Evolutionary conservation across 2,888 invertebrate species (phyloP).

Genomic region (Caenorhabditis auriculariae): DNA sequence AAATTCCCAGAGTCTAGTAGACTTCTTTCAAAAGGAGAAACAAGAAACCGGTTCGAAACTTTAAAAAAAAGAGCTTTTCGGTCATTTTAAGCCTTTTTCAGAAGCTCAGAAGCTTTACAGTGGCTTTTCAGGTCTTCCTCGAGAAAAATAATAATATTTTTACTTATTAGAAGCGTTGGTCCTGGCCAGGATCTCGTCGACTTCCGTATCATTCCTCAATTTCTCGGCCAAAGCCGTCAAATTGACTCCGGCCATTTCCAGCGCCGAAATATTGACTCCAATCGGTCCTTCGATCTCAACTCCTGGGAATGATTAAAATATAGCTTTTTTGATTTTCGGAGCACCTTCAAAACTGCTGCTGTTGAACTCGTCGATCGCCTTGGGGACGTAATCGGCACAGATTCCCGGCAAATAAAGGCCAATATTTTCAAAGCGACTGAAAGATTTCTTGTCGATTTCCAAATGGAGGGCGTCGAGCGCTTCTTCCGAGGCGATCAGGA

Average conservation of each 20-base stretch:
- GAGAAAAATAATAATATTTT: not conserved
- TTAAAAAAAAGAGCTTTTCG: not conserved
- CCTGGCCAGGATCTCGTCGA: constrained; percentile 58
- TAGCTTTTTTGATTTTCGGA: not conserved
- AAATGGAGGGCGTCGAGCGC: constrained; percentile 42
- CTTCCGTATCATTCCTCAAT: constrained; percentile 61
- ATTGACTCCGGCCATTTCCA: constrained; percentile 58
- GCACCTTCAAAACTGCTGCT: constrained; percentile 56
- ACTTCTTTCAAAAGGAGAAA: too few species aligned
- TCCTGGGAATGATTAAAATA: constrained; percentile 21
- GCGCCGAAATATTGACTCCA: constrained; percentile 59
- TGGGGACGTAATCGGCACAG: constrained; percentile 58
- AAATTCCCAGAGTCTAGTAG: too few species aligned
- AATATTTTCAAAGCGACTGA: constrained; percentile 48
- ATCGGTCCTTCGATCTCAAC: constrained; percentile 61
- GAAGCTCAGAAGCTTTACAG: not conserved
- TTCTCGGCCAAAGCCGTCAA: constrained; percentile 60
- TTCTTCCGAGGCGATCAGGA: constrained; percentile 39
- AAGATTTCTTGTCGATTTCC: constrained; percentile 38
- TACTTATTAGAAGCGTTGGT: constrained; percentile 51
- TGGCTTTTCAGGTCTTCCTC: not conserved
- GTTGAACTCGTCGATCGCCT: constrained; percentile 56
- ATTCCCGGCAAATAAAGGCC: constrained; percentile 57
- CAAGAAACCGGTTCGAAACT: too few species aligned
- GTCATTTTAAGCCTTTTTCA: too few species aligned